Evolutionary conservation across 2,113 vertebrate genomes (phyloP), one percentile per base, ranked within the genome.

Genomic region (Mastomys natalensis): DNA sequence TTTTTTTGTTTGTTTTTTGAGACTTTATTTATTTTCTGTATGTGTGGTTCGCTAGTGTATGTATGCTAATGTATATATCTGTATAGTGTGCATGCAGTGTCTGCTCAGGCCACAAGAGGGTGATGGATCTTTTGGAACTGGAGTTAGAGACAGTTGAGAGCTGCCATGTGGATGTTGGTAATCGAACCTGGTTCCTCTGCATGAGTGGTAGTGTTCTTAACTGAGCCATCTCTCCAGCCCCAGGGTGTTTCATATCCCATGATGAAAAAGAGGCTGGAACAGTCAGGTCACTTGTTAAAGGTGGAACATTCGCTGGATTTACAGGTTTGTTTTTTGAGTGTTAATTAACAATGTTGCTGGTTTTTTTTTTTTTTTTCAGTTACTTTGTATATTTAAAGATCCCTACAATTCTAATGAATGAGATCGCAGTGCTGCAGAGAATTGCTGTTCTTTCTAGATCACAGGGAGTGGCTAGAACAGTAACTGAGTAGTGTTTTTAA

Each of bases 391-490:
- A 77, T 90, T 97, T 95, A 76, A 93, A 74, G 74, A 19, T 88
- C 93, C 53, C 91, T 89, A 96, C 95, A 34, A 45, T 85, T 93
- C 85, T 76, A 70, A 55, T 82, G 73, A 94, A 77, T 92, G 73
- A 21, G 64, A 94, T 85, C 82, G 68, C 45, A 51, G 1, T 91
- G 72, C 76, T 92, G 31, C 29, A 93, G 90, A 92, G 88, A 95
- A 90, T 86, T 82, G n/a, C 7, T 95, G 26, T 91, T 62, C 37
- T 98, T 98, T 96, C 29, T 70, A 95, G 96, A 77, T 16, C 90
- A 77, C 80, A 60, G 77, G 89, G 93, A 60, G 29, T 95, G 82
- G 89, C 15, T 68, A n/a, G 64, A 73, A 76, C 70, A 80, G 62
- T 90, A 55, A 58, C 64, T 87, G 86, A 86, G 9, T 73, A 0